A percentile compares a stretch with the other conserved stretches of the same genome.
Conservation (phyloP, 2,888 invertebrate genomes). For the Heteropelma amictum region DNA sequence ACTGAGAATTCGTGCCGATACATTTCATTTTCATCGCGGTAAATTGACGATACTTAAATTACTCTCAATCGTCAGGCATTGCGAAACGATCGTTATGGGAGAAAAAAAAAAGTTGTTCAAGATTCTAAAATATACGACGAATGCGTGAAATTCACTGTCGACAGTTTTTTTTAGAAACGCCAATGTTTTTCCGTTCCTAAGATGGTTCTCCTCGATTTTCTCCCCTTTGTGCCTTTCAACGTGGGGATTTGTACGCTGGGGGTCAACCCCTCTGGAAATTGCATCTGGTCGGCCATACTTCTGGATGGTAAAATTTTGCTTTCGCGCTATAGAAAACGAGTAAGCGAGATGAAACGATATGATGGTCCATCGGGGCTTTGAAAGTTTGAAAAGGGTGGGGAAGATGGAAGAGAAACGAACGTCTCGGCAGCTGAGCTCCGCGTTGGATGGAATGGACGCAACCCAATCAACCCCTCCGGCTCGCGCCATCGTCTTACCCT, state of each 20-base stretch:
- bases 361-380: constrained; percentile 39
- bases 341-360: constrained; percentile 62
- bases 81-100: too few species aligned
- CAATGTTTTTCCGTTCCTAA: constrained; percentile 15
- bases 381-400: constrained; percentile 49
- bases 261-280: constrained; percentile 65
- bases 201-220: constrained; percentile 22
- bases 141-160: too few species aligned
- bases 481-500: constrained; percentile 74
- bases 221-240: constrained; percentile 26
- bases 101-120: too few species aligned
- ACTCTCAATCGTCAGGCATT: too few species aligned
- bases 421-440: constrained; percentile 46
- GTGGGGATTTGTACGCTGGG: constrained; percentile 9
- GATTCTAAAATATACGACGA: too few species aligned
- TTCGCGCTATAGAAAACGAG: constrained; percentile 69
- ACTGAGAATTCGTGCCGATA: too few species aligned
- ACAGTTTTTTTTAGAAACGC: neutral
- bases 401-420: constrained; percentile 47
- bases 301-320: constrained; percentile 71
- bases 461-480: constrained; percentile 76
- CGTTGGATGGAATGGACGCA: constrained; percentile 67
- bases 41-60: too few species aligned
- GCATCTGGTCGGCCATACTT: constrained; percentile 75
- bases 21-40: too few species aligned